Evolutionary conservation across 1,140 invertebrate species (phyloP), one percentile per base, ranked within the genome.

Genomic region (Thaumatotibia leucotreta): DNA sequence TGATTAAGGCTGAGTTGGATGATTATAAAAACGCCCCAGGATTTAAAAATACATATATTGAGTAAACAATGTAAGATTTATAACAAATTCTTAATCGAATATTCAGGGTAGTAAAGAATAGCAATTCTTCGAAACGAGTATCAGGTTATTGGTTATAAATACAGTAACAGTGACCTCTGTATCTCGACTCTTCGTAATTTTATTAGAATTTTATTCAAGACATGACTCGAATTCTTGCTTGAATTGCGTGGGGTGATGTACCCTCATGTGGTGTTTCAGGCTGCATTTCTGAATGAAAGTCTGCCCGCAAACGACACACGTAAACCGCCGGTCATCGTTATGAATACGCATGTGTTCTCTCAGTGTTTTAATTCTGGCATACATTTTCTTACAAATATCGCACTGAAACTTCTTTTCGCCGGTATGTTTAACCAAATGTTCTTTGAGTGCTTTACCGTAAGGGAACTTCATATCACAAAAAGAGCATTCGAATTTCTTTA

Each of bases 271-370:
- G 65, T 79, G 83, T 66, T 91, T 83, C 4, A 91, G 67, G 63
- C 87, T 89, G 64, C 85, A 88, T 64, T 90, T 91, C 64, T 91
- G 89, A 1, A 89, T 83, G 73, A 92, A 93, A 4, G 92, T 90
- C 63, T 91, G 92, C 72, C 89, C 85, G 78, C 93, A 93, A 27
- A 84, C 83, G 62, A 89, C 81, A 80, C 93, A 93, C 10, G 80
- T 74, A 61, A 91, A 85, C 66, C 77, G 68, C 39, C 73, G 86
- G 79, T 79, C 92, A 81, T 68, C 90, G 72, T 66, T 91, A 72
- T 91, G 88, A 58, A 88, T 91, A 10, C 83, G 71, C 75, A 92
- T 92, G 65, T 93, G 93, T 17, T 91, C 91, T 54, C 90, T 91
- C 2, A 93, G 45, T 0, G 91, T 92, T 54, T 90, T 92, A 11